Evolutionary conservation across 2,888 invertebrate species (phyloP).

Genomic region (Pseudeuparius sepicola): DNA sequence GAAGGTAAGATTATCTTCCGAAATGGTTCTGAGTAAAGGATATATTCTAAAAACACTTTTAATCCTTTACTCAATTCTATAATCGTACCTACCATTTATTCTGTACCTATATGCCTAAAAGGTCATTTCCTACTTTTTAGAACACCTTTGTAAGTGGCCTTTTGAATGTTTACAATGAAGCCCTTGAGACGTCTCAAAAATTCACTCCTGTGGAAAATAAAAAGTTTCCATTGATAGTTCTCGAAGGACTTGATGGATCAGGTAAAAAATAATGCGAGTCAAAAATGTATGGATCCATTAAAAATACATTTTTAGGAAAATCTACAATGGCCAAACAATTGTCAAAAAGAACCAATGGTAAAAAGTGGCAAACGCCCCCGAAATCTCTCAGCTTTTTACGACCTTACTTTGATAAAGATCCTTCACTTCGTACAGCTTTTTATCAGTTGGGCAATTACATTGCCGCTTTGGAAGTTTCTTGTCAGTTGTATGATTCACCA

Average conservation of each 20-base stretch:
- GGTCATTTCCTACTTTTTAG: too few relatives aligned
- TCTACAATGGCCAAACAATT: constrained; percentile 35
- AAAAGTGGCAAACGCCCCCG: constrained; percentile 36
- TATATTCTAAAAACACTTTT: too few relatives aligned
- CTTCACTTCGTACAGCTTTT: constrained; percentile 35
- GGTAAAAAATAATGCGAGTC: constrained; percentile 30
- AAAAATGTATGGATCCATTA: neutral
- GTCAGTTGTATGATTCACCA: constrained; percentile 31
- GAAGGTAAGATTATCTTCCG: too few relatives aligned
- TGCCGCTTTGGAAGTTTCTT: constrained; percentile 35
- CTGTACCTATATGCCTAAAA: too few relatives aligned
- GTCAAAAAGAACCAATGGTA: constrained; percentile 32
- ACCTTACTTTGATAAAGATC: constrained; percentile 32
- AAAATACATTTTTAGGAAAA: constrained; percentile 34
- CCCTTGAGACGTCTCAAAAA: constrained; percentile 18
- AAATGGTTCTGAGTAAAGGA: too few relatives aligned
- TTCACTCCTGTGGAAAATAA: constrained; percentile 18
- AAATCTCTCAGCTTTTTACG: constrained; percentile 33
- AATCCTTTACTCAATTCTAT: too few relatives aligned
- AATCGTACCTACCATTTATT: too few relatives aligned
- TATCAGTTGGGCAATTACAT: constrained; percentile 42
- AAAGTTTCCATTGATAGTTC: constrained; percentile 37
- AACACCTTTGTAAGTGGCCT: too few relatives aligned
- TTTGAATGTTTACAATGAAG: constrained; percentile 27
- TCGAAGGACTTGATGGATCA: constrained; percentile 42